Evolutionary conservation across 2,888 invertebrate genomes (phyloP), one percentile per base, ranked within the genome.

Genomic region (Diloba caeruleocephala): DNA sequence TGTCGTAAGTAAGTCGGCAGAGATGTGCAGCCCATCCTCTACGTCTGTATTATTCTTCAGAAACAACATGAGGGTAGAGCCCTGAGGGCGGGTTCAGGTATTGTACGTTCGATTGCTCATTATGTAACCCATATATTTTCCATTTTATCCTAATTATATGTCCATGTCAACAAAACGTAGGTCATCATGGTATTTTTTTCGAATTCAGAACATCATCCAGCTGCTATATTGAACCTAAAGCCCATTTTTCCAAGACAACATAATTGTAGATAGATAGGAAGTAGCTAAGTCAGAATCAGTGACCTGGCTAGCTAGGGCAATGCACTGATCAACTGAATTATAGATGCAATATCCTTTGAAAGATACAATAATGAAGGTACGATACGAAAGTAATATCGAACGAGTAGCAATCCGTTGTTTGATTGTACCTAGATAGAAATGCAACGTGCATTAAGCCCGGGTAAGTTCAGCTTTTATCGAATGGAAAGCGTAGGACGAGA

Each of bases 351-450:
- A 71, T 72, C 62, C 65, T 67, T 69, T 71, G 58, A 59, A 71
- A 71, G 60, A 73, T 56, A 59, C 59, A 51, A 66, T 70, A 73
- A 77, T 72, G 65, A 74, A 56, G 52, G 49, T 58, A 71, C 69
- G 53, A 70, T 65, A 65, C 49, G 42, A 64, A 70, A 71, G 65
- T 76, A 74, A 75, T 73, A 79, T 78, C 68, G 74, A 80, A 78
- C 76, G 72, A 79, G 72, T 65, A 79, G 79, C 79, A 78, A 79
- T 84, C 73, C 76, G 76, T 80, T 81, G 81, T 85, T 85, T 81
- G 79, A 86, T 87, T 81, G 78, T 75, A 23, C 8, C 6, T 23
- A 83, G 84, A 85, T 82, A 83, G 78, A 79, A 82, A 79, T 85
- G 84, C 84, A 85, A 68, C 64, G 71, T 71, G 61, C 73, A 60